Conservation (phyloP, 2,113 vertebrate genomes). For the Prionailurus viverrinus region DNA sequence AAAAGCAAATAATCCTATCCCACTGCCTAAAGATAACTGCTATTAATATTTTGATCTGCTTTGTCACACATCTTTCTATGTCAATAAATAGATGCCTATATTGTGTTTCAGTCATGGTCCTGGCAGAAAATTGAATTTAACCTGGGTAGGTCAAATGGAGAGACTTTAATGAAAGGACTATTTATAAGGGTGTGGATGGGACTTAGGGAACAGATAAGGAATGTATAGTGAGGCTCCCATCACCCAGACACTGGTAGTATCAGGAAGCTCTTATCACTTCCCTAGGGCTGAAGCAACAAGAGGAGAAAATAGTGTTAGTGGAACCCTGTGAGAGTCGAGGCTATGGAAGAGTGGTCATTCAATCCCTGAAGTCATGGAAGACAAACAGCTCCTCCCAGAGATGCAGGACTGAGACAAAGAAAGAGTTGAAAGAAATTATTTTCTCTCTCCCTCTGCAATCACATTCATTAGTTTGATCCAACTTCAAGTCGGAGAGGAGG, state of each 20-base stretch:
- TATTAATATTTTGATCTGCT: neutral
- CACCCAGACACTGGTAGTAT: neutral
- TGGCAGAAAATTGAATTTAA: constrained; percentile 7
- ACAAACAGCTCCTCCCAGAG: neutral
- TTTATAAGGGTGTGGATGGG: neutral
- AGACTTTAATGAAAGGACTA: neutral
- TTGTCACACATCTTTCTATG: neutral
- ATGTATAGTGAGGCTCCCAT: neutral
- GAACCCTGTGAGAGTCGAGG: neutral
- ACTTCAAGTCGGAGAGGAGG: neutral
- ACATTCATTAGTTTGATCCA: neutral
- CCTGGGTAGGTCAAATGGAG: neutral
- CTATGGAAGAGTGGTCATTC: neutral
- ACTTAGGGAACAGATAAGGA: neutral
- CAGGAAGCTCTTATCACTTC: neutral
- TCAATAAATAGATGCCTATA: neutral
- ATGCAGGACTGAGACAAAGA: neutral
- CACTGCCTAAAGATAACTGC: neutral
- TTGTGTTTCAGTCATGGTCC: neutral
- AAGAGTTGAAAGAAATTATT: neutral
- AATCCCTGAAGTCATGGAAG: neutral
- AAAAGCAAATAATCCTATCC: neutral
- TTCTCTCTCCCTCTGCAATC: neutral
- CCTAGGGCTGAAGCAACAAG: neutral
- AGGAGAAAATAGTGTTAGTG: neutral